These are phyloP conservation scores for Phyllopteryx taeniolatus DNA, from an alignment of 2,113 vertebrate genomes.

Conservation along the genomic window DNA sequence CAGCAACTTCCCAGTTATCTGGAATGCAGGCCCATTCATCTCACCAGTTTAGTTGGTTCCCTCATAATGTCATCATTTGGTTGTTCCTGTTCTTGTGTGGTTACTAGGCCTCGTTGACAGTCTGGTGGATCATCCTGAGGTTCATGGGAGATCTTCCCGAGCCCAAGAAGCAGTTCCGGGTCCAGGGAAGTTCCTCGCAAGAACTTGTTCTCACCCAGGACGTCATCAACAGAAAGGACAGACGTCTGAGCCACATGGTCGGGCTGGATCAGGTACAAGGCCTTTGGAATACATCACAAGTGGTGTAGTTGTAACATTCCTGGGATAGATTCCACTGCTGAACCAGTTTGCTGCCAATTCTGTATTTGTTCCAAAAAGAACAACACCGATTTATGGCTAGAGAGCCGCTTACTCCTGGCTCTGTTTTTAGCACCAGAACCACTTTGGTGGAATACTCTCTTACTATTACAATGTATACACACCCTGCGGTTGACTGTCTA, in stretches of 20 bases:
- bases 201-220: conserved; percentile 55
- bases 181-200: conserved; percentile 1
- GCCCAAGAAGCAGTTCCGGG: conserved; percentile 71
- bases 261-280: conserved; percentile 69
- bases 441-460: no score
- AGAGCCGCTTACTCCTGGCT: no score
- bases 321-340: no score
- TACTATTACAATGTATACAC: no score
- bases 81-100: neutral
- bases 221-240: conserved; percentile 56
- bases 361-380: no score
- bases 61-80: neutral
- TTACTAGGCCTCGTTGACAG: conserved; percentile 79
- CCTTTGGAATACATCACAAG: neutral
- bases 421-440: no score
- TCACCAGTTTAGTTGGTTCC: neutral
- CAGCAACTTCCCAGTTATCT: neutral
- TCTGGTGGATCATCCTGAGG: conserved; percentile 90
- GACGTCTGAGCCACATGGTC: conserved; percentile 72
- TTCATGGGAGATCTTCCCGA: conserved; percentile 97
- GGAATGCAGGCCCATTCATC: neutral
- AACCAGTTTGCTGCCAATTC: no score
- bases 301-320: neutral
- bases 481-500: no score
- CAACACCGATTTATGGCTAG: no score